Percentiles rank a stretch among this genome's conserved stretches.
These are phyloP conservation scores for Reinhardtius hippoglossoides DNA, from an alignment of 2,113 vertebrate genomes.

Conservation along the genomic window DNA sequence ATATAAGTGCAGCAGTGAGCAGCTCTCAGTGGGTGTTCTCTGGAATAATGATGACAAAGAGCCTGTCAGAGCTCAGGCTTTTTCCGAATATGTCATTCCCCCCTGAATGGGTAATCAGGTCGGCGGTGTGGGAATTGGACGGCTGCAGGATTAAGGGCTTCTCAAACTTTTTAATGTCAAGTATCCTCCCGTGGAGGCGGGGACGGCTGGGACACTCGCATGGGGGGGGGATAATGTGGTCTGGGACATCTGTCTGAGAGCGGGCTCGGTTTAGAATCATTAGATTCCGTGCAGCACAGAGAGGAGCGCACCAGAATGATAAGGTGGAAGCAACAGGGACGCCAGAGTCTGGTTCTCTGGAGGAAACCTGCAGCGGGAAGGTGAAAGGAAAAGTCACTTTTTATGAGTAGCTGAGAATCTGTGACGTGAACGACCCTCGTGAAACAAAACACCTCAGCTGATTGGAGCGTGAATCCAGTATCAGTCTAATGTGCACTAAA, in stretches of 20 bases:
- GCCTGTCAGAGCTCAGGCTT: slow-evolving; percentile 34
- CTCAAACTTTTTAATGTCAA: slow-evolving; percentile 43
- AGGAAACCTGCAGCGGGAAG: not conserved
- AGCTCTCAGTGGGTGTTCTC: not conserved
- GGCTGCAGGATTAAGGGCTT: slow-evolving; percentile 24
- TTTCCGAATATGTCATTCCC: slow-evolving; percentile 32
- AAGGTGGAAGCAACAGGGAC: not conserved
- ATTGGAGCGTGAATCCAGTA: too few species aligned
- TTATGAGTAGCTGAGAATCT: too few species aligned
- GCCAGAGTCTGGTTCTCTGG: not conserved
- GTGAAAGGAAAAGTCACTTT: not conserved
- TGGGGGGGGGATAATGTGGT: slow-evolving; percentile 16
- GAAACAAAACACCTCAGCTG: too few species aligned
- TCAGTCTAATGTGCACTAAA: too few species aligned
- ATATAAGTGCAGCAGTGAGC: not conserved
- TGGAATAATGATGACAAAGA: slow-evolving; percentile 57
- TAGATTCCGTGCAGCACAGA: slow-evolving; percentile 16
- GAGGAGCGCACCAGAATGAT: slow-evolving; percentile 6
- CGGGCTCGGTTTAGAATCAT: not conserved
- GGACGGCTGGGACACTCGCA: not conserved
- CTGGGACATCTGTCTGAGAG: slow-evolving; percentile 4
- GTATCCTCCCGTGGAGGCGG: not conserved
- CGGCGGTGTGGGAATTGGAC: not conserved
- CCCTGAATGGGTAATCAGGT: slow-evolving; percentile 46
- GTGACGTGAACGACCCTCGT: too few species aligned